Percentiles rank a stretch among this genome's conserved stretches.
These are phyloP conservation scores for Xiphorhynchus elegans DNA, from an alignment of 2,113 vertebrate species.

Conservation along the genomic window DNA sequence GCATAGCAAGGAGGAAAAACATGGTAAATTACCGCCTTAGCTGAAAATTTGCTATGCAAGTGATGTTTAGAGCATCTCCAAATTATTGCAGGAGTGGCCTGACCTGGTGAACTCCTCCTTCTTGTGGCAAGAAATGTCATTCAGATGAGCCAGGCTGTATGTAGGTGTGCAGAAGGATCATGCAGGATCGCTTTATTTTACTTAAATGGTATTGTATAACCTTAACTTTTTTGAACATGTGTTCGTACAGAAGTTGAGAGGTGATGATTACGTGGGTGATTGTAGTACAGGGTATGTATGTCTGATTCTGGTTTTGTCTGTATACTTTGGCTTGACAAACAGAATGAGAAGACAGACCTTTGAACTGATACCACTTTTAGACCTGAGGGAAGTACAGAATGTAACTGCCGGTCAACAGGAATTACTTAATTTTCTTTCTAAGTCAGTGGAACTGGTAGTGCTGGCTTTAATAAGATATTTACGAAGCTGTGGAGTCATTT, in stretches of 20 bases:
- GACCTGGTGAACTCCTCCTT: background rate
- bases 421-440: background rate
- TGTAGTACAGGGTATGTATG: background rate
- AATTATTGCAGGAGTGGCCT: background rate
- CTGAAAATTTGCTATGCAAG: background rate
- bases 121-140: background rate
- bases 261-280: background rate
- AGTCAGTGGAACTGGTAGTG: background rate
- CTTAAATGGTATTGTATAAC: background rate
- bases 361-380: conserved; percentile 1
- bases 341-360: conserved; percentile 12
- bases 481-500: background rate
- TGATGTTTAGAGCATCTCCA: background rate
- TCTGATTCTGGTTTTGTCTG: background rate
- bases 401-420: background rate
- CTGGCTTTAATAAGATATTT: background rate
- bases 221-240: background rate
- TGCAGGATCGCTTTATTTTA: background rate
- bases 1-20: background rate
- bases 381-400: background rate
- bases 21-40: background rate
- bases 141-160: background rate
- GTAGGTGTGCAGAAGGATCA: background rate
- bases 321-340: background rate
- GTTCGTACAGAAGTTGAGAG: background rate